Conservation (phyloP, 2,888 invertebrate species). For the Apamea monoglypha region DNA sequence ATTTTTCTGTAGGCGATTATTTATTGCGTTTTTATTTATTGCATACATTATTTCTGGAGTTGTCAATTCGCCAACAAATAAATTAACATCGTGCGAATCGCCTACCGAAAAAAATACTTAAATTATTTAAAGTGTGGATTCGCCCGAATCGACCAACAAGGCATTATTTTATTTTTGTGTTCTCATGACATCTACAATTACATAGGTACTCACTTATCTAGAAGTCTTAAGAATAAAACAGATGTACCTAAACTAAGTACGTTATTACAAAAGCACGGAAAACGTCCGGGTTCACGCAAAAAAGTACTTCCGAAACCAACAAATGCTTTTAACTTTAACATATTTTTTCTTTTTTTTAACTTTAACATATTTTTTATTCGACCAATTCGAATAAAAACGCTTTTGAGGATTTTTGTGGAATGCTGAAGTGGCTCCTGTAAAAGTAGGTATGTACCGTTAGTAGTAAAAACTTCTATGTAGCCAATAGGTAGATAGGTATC, state of each 20-base stretch:
- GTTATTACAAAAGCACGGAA: slow-evolving; percentile 40
- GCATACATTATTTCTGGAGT: no score
- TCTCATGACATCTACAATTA: background rate
- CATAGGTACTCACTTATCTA: slow-evolving; percentile 4
- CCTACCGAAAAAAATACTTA: no score
- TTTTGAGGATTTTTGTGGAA: background rate
- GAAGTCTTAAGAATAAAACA: slow-evolving; percentile 15
- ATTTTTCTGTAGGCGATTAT: no score
- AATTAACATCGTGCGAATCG: no score
- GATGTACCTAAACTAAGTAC: background rate
- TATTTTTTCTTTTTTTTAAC: background rate
- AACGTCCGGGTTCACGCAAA: slow-evolving; percentile 15
- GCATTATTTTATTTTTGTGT: background rate
- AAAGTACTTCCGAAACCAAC: slow-evolving; percentile 56
- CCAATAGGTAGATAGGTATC: no score
- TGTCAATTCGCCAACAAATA: no score
- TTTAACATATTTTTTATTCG: background rate
- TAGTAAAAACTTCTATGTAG: background rate
- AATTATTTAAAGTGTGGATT: no score
- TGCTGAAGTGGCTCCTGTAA: background rate
- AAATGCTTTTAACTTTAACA: slow-evolving; percentile 59
- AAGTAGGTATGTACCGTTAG: background rate
- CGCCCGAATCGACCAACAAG: no score
- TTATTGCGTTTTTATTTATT: no score
- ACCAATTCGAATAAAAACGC: background rate